These are phyloP conservation scores for Caranx melampygus DNA, from an alignment of 2,113 vertebrate species.

Conservation along the genomic window DNA sequence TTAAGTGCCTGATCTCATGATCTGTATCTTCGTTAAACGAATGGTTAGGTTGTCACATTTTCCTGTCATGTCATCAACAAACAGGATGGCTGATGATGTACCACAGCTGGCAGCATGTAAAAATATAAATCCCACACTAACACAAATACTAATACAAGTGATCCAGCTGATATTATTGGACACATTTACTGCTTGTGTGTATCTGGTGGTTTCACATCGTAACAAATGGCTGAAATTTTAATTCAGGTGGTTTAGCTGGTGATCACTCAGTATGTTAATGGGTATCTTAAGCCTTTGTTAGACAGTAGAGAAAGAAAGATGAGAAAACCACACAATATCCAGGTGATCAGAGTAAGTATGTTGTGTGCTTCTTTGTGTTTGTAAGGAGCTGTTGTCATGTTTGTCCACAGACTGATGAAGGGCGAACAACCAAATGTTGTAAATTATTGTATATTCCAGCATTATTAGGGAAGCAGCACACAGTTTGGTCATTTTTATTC, in stretches of 20 bases:
- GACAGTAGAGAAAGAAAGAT: neutral
- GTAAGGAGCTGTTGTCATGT: neutral
- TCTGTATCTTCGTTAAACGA: neutral
- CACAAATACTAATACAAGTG: neutral
- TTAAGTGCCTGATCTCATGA: too few species aligned
- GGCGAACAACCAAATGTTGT: neutral
- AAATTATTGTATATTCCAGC: neutral
- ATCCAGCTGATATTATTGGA: too few species aligned
- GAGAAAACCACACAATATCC: too few species aligned
- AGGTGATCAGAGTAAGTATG: too few species aligned
- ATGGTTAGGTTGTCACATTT: too few species aligned
- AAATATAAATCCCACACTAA: too few species aligned
- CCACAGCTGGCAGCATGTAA: too few species aligned
- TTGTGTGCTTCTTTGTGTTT: neutral
- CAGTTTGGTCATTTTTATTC: neutral
- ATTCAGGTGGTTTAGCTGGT: too few species aligned
- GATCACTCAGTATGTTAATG: too few species aligned
- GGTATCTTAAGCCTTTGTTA: neutral
- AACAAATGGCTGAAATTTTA: too few species aligned
- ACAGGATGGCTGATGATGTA: too few species aligned
- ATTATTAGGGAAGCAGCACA: neutral
- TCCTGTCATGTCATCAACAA: too few species aligned
- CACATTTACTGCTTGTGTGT: neutral
- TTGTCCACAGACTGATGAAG: neutral
- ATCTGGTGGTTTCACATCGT: neutral